Evolutionary conservation across 2,797 vertebrate species (phyloP).

Genomic region (Eleutherodactylus coqui): DNA sequence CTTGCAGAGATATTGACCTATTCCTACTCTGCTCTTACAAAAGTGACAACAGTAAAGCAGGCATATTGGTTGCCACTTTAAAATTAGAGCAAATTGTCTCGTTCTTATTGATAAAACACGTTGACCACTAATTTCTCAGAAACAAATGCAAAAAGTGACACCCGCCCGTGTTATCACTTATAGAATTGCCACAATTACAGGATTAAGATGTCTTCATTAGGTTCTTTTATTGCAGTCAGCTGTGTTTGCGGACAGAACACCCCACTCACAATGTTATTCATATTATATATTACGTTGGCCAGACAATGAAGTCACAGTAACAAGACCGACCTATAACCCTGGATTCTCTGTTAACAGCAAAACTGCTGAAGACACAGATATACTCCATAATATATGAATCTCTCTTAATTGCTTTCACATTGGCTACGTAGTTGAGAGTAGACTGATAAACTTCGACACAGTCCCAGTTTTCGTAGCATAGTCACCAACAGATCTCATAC

Average conservation of each 20-base stretch:
- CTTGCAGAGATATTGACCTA: too few species aligned
- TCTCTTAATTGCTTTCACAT: neutral
- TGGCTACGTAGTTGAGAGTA: neutral
- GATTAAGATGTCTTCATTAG: neutral
- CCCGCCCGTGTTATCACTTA: neutral
- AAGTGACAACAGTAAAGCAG: too few species aligned
- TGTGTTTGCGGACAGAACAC: slow-evolving; percentile 21
- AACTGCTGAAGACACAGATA: neutral
- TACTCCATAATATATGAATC: neutral
- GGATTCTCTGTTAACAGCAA: neutral
- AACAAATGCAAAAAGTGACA: too few species aligned
- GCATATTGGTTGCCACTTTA: too few species aligned
- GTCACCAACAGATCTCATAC: neutral
- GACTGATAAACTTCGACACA: neutral
- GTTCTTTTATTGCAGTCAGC: neutral
- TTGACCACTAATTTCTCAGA: too few species aligned
- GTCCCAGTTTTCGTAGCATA: neutral
- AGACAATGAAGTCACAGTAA: slow-evolving; percentile 4
- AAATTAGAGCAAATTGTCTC: too few species aligned
- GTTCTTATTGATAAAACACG: too few species aligned
- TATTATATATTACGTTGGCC: neutral
- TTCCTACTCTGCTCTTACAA: too few species aligned
- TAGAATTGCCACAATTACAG: neutral
- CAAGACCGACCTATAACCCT: neutral
- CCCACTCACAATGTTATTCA: slow-evolving; percentile 18